A percentile compares a stretch with the other conserved stretches of the same genome.
These are phyloP conservation scores for Rhaphigaster nebulosa DNA, from an alignment of 2,888 invertebrate species.

Conservation along the genomic window DNA sequence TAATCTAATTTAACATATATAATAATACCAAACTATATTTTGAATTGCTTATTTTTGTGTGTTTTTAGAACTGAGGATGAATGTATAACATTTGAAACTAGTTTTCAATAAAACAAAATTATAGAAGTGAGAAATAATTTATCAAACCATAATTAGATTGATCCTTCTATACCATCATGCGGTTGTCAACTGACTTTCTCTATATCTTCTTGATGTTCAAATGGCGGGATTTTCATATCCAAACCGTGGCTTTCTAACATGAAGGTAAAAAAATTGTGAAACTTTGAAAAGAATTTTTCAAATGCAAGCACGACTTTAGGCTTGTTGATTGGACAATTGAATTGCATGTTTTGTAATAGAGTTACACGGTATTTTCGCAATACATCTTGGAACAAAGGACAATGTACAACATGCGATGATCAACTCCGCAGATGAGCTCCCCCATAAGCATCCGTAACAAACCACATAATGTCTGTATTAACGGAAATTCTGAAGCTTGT, in stretches of 20 bases:
- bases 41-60: too few relatives aligned
- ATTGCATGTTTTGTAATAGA: background rate
- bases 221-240: background rate
- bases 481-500: background rate
- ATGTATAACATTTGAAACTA: too few relatives aligned
- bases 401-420: background rate
- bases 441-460: background rate
- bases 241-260: background rate
- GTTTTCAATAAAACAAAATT: too few relatives aligned
- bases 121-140: too few relatives aligned
- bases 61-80: too few relatives aligned
- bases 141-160: too few relatives aligned
- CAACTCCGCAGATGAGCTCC: background rate
- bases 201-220: background rate
- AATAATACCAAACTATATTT: too few relatives aligned
- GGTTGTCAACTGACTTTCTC: background rate
- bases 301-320: background rate
- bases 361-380: conserved; percentile 8
- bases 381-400: background rate
- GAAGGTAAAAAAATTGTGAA: background rate
- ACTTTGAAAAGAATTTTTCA: background rate
- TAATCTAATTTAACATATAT: too few relatives aligned
- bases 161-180: too few relatives aligned
- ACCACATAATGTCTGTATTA: background rate
- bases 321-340: background rate